Evolutionary conservation across 2,797 vertebrate genomes (phyloP), one percentile per base, ranked within the genome.

Genomic region (Pempheris klunzingeri): DNA sequence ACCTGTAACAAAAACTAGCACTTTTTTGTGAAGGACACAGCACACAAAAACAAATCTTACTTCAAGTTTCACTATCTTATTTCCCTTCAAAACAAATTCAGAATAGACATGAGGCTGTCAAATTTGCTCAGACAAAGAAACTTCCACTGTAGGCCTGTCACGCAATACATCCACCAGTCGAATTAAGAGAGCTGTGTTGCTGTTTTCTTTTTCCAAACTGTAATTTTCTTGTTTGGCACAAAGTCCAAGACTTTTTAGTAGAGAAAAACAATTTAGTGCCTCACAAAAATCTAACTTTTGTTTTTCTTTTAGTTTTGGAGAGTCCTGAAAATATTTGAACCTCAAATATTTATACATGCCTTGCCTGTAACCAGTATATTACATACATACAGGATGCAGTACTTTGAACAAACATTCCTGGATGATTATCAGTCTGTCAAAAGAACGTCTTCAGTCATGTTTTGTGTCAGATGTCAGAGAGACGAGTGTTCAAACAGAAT

Each of bases 401-500:
- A 32, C 41, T 53, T 15, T 20, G 49, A 65, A 2, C 18, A 62
- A 30, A 10, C 38, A 28, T 28, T 5, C 4, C 2, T 0, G 0
- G 7, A 28, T 38, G 20, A 34, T 49, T 32, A 34, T 41, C 32
- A 36, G 52, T 62, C 13, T 17, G 6, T 54, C 38, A 65, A 15
- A 41, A 5, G 46, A 43, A 13, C 7, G 2, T 46, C 46, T 47
- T 17, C 3, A 14, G 18, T 36, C 43, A 30, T 13, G 30, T 17
- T 43, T n/a, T 46, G 13, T 2, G 30, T 49, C 36, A 47, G 39
- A 47, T 20, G 17, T 93, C 87, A 94, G 44, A 93, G 83, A 18
- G 94, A 91, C 0, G 95, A 95, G 75, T 96, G 95, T 77, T 96
- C 95, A 85, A 96, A 96, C 71, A 96, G 90, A 59, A 96, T 93